Base-by-base conservation (phyloP, 2,797 vertebrate species). In the Perodicticus potto region DNA sequence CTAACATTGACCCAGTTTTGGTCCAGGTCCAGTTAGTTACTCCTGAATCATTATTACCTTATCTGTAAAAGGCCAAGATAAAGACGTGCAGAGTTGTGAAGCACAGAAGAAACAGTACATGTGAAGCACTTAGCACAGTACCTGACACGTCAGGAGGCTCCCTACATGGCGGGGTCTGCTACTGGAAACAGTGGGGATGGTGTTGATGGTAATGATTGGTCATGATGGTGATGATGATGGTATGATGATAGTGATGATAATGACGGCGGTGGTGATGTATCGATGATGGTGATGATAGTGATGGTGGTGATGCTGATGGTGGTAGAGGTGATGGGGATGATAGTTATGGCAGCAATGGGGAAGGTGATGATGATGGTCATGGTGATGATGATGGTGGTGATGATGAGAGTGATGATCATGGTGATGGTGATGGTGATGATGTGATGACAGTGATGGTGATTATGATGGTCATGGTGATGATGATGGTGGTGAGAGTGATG, bases 391-490 rank as follows among this genome's bases (percentile, higher is more conserved):
- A 0, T 37, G 25, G 0, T 25, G 45, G 0, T 19, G 25, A 0
- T 19, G 25, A 0, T 8, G 9, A 0, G 40, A 40, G 0, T 25
- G 59, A 0, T 67, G 34, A 0, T 32, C 16, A 0, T 17, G 43
- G 0, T 27, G 5, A 0, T 40, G 59, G 0, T 22, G 12, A 0
- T 69, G 12, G 0, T 37, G 29, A 0, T 32, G 12, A 0, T 27
- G 0, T 25, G n/a, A 0, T 29, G 11, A 0, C 27, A 10, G 0
- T 65, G 67, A 0, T 76, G 55, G 0, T 43, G 43, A 0, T 77
- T 34, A 0, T 45, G 72, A 0, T 32, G 23, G 0, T 65, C 17
- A 0, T 23, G 0, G 0, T n/a, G 25, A 0, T 13, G 37, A 0
- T 45, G 55, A 0, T 63, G 57, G 0, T 53, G 16, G 0, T n/a